Evolutionary conservation across 2,113 vertebrate genomes (phyloP).

Genomic region (Toxotes jaculatrix): DNA sequence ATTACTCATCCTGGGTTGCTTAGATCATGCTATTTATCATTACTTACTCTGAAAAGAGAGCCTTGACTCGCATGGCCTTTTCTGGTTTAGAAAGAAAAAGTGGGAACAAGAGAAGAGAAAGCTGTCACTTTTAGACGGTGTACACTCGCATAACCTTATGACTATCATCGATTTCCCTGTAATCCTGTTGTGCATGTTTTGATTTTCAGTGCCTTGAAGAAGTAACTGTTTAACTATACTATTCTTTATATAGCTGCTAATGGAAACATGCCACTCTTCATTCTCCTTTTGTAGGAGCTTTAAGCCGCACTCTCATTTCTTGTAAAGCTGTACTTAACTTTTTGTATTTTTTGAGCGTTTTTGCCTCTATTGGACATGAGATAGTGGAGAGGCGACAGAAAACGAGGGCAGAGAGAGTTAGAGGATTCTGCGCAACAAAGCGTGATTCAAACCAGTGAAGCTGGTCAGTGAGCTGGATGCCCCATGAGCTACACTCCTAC

Average conservation of each 20-base stretch:
- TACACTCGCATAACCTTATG: background rate
- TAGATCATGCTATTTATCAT: slow-evolving; percentile 2
- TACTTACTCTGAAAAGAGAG: slow-evolving; percentile 8
- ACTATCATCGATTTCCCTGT: slow-evolving; percentile 2
- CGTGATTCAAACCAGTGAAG: slow-evolving; percentile 1
- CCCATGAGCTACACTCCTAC: background rate
- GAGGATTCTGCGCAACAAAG: background rate
- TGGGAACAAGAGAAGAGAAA: background rate
- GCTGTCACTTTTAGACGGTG: background rate
- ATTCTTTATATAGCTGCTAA: background rate
- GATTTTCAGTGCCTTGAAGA: background rate
- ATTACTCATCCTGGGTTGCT: slow-evolving; percentile 46
- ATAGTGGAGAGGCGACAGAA: background rate
- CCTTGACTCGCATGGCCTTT: background rate
- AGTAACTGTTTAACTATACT: background rate
- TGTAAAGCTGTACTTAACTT: background rate
- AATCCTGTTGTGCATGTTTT: background rate
- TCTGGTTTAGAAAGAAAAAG: slow-evolving; percentile 6
- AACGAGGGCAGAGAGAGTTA: slow-evolving; percentile 1
- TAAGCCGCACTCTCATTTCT: background rate
- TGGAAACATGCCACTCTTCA: background rate
- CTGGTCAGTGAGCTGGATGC: background rate
- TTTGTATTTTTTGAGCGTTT: slow-evolving; percentile 1
- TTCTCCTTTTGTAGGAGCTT: background rate
- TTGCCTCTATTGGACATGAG: background rate